Evolutionary conservation across 2,113 vertebrate genomes (phyloP).

Genomic region (Oreotragus oreotragus): DNA sequence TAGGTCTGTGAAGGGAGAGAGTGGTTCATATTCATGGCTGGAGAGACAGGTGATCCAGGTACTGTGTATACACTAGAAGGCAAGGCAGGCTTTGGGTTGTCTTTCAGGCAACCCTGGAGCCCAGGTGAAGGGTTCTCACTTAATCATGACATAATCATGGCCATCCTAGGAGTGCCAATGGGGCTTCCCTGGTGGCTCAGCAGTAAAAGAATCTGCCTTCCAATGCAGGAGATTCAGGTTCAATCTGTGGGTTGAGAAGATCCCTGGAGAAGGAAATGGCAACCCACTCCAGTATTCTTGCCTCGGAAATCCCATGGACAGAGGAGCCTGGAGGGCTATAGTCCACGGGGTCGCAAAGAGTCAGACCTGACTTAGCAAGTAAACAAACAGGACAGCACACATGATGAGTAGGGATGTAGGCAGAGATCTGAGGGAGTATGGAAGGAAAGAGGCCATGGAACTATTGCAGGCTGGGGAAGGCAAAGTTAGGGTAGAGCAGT

Average conservation of each 20-base stretch:
- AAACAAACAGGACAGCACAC: rapidly evolving
- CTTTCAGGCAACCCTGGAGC: not conserved
- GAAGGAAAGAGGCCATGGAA: not conserved
- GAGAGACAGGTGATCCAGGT: not conserved
- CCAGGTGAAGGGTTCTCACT: not conserved
- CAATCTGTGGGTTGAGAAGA: not conserved
- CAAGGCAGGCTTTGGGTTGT: not conserved
- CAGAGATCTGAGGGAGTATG: not conserved
- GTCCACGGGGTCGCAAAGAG: rapidly evolving
- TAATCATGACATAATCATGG: not conserved
- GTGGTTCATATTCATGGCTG: rapidly evolving
- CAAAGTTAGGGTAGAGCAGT: not conserved
- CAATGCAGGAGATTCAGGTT: not conserved
- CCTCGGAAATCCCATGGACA: not conserved
- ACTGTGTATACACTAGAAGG: rapidly evolving
- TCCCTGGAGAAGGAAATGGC: not conserved
- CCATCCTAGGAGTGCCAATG: not conserved
- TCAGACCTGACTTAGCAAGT: not conserved
- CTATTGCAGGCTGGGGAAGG: not conserved
- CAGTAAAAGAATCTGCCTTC: not conserved
- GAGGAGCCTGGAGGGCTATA: not conserved
- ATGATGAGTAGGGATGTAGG: not conserved
- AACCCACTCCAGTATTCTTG: not conserved
- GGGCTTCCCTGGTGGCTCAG: not conserved
- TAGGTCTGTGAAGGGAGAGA: not conserved